Evolutionary conservation across 2,888 invertebrate genomes (phyloP).

Genomic region (Drosophila ezoana): DNA sequence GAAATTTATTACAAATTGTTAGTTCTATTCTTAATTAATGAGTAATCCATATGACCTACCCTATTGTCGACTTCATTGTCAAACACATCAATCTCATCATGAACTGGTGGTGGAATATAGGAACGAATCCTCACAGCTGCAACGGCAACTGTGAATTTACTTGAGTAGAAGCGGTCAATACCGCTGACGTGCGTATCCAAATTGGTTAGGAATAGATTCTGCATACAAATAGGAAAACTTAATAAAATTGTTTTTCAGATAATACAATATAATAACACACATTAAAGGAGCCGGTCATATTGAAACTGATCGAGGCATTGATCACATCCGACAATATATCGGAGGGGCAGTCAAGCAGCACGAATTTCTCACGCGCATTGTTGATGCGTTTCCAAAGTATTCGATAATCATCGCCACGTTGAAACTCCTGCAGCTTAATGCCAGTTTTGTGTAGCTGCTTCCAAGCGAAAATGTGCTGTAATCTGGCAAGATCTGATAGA

Average conservation of each 20-base stretch:
- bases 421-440: constrained; percentile 89
- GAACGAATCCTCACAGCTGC: constrained; percentile 69
- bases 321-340: constrained; percentile 89
- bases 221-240: background rate
- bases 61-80: constrained; percentile 48
- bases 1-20: background rate
- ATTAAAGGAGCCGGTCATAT: constrained; percentile 83
- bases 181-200: constrained; percentile 84
- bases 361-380: constrained; percentile 89
- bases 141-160: constrained; percentile 63
- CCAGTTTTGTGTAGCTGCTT: constrained; percentile 88
- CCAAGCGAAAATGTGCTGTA: constrained; percentile 91
- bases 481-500: constrained; percentile 86
- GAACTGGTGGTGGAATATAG: constrained; percentile 71
- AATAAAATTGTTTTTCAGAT: background rate
- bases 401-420: constrained; percentile 82
- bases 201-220: constrained; percentile 85
- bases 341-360: constrained; percentile 91
- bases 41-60: constrained; percentile 24
- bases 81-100: constrained; percentile 77
- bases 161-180: constrained; percentile 71
- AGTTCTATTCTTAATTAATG: too few relatives aligned
- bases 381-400: constrained; percentile 86
- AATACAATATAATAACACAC: constrained; percentile 48
- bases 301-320: constrained; percentile 82